phyloP scores from a whole-genome alignment of 2,797 vertebrate genomes.

The Notolepis coatsorum region DNA sequence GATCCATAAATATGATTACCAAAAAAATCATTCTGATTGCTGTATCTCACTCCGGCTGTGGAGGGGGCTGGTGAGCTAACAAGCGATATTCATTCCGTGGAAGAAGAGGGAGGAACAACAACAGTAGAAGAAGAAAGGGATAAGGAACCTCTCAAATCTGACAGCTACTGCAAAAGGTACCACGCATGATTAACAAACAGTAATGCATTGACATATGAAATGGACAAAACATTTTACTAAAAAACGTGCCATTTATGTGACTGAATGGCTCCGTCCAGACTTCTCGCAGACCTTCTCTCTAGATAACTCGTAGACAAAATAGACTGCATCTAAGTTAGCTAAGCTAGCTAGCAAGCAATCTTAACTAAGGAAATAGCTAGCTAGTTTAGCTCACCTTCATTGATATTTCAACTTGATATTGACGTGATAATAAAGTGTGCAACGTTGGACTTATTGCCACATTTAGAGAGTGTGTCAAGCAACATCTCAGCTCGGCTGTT shows the following conservation, averaged over 20 bases:
- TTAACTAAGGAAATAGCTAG: too few relatives aligned
- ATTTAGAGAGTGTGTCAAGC: too few relatives aligned
- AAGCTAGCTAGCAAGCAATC: slow-evolving; percentile 2
- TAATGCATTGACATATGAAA: accelerated
- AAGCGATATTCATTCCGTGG: background rate
- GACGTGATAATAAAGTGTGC: background rate
- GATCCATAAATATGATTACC: too few relatives aligned
- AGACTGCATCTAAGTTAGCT: slow-evolving; percentile 10
- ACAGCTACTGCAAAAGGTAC: slow-evolving; percentile 45
- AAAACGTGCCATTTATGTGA: background rate
- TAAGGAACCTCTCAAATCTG: slow-evolving; percentile 53
- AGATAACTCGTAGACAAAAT: background rate
- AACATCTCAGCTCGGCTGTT: background rate
- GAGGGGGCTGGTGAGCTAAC: background rate
- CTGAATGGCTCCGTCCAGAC: background rate
- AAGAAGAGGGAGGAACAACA: background rate
- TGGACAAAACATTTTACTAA: accelerated
- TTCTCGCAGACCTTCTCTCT: background rate
- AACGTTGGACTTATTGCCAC: background rate
- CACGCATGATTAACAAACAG: background rate
- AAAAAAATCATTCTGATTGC: background rate
- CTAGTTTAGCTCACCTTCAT: background rate
- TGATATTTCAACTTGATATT: background rate
- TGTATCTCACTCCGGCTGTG: background rate
- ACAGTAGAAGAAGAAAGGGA: slow-evolving; percentile 3